Percentiles rank a stretch among this genome's conserved stretches.
Conservation (phyloP, 1,140 invertebrate species). For the Papilio polyxenes region DNA sequence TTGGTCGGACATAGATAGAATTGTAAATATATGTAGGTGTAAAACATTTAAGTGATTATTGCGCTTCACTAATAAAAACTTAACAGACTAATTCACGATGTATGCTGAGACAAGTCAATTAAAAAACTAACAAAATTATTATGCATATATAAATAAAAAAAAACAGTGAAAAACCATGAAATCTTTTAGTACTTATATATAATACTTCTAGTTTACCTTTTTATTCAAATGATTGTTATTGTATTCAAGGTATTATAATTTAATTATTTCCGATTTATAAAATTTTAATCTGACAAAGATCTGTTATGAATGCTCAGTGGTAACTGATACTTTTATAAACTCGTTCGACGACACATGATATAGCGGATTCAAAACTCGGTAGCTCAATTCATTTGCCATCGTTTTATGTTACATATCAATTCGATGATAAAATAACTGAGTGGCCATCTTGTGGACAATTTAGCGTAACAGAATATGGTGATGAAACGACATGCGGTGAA, state of each 20-base stretch:
- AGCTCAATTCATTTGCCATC: slow-evolving; percentile 58
- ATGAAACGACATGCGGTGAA: background rate
- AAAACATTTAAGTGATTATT: too few species aligned
- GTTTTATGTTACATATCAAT: slow-evolving; percentile 53
- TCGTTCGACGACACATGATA: slow-evolving; percentile 52
- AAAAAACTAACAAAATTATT: too few species aligned
- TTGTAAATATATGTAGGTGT: too few species aligned
- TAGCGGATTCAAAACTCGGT: slow-evolving; percentile 49
- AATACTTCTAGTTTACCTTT: background rate
- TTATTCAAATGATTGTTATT: background rate
- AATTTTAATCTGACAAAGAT: slow-evolving; percentile 7
- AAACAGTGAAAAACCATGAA: too few species aligned
- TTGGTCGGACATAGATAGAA: too few species aligned
- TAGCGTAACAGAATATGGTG: slow-evolving; percentile 3
- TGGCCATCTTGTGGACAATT: background rate
- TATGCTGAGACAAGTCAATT: too few species aligned
- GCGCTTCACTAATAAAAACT: too few species aligned
- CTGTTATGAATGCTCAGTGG: slow-evolving; percentile 47
- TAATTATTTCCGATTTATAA: slow-evolving; percentile 5
- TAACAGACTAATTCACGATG: too few species aligned
- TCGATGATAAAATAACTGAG: slow-evolving; percentile 49
- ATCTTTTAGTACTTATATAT: background rate
- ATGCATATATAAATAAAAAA: too few species aligned
- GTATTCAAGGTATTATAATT: background rate
- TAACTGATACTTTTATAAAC: slow-evolving; percentile 70